Percentiles rank a stretch among this genome's conserved stretches.
Conservation (phyloP, 2,113 vertebrate genomes). For the Eudyptes chrysolophus region DNA sequence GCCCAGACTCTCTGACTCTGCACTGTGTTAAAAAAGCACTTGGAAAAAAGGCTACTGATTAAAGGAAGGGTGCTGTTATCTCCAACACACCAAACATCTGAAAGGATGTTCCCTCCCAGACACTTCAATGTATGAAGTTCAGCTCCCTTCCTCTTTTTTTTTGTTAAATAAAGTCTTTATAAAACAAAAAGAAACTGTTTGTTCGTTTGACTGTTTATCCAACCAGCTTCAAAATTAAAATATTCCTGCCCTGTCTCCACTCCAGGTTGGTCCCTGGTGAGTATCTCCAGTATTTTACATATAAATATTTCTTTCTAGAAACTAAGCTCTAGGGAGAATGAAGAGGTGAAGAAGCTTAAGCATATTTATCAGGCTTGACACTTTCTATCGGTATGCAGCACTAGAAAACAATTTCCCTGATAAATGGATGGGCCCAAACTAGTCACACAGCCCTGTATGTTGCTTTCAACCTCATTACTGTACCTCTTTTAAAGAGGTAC, state of each 20-base stretch:
- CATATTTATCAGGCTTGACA: constrained; percentile 41
- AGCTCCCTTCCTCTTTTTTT: background rate
- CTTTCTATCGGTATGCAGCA: background rate
- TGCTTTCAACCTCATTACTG: background rate
- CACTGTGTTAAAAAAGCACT: background rate
- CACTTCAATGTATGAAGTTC: background rate
- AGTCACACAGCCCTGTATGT: background rate
- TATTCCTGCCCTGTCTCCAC: background rate
- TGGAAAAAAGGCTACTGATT: constrained; percentile 28
- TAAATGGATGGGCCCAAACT: background rate
- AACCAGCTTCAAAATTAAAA: constrained; percentile 3
- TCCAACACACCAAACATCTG: background rate
- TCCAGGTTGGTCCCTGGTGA: background rate
- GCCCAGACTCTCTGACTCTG: constrained; percentile 17
- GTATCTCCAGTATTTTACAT: background rate
- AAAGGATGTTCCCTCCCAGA: constrained; percentile 62
- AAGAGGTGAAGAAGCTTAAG: background rate
- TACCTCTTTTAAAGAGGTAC: background rate
- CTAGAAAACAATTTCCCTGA: constrained; percentile 46
- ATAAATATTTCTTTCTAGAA: constrained; percentile 15
- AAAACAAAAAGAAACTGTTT: constrained; percentile 12
- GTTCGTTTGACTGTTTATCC: background rate
- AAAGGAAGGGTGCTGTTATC: constrained; percentile 63
- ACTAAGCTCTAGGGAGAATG: background rate
- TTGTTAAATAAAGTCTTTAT: background rate